phyloP scores from a whole-genome alignment of 2,797 vertebrate genomes.

The Poecilia velifera region DNA sequence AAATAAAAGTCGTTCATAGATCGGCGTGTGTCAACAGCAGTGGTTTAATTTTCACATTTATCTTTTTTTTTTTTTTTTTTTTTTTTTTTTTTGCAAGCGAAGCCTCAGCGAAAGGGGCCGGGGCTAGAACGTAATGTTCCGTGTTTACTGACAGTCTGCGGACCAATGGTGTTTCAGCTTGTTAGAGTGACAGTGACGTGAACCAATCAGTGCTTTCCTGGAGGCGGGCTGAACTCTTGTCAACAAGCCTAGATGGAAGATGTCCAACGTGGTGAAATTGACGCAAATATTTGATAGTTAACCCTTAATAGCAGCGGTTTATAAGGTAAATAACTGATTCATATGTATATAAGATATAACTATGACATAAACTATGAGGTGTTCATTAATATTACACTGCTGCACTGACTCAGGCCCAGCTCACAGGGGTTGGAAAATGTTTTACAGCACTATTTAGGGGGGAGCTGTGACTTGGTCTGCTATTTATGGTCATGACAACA shows the following conservation, averaged over 20 bases:
- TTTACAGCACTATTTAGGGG: slow-evolving; percentile 26
- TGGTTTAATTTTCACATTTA: neutral
- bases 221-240: slow-evolving; percentile 63
- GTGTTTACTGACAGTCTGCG: slow-evolving; percentile 56
- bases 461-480: slow-evolving; percentile 43
- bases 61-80: slow-evolving; percentile 8
- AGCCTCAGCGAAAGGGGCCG: slow-evolving; percentile 29
- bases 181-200: slow-evolving; percentile 24
- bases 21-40: neutral
- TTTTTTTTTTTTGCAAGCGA: slow-evolving; percentile 1
- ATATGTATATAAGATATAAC: neutral
- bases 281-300: neutral
- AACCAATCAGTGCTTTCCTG: slow-evolving; percentile 54
- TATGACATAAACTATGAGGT: slow-evolving; percentile 50
- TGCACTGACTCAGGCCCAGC: slow-evolving; percentile 4
- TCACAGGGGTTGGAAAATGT: slow-evolving; percentile 27
- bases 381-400: slow-evolving; percentile 36
- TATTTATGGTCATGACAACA: slow-evolving; percentile 66
- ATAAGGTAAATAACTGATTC: neutral
- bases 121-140: slow-evolving; percentile 46
- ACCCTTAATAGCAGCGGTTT: neutral
- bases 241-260: slow-evolving; percentile 74
- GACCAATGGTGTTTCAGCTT: slow-evolving; percentile 49
- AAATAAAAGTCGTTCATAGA: neutral
- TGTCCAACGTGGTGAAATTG: slow-evolving; percentile 39